Evolutionary conservation across 1,140 invertebrate species (phyloP), one percentile per base, ranked within the genome.

Genomic region (Drosophila watanabei): DNA sequence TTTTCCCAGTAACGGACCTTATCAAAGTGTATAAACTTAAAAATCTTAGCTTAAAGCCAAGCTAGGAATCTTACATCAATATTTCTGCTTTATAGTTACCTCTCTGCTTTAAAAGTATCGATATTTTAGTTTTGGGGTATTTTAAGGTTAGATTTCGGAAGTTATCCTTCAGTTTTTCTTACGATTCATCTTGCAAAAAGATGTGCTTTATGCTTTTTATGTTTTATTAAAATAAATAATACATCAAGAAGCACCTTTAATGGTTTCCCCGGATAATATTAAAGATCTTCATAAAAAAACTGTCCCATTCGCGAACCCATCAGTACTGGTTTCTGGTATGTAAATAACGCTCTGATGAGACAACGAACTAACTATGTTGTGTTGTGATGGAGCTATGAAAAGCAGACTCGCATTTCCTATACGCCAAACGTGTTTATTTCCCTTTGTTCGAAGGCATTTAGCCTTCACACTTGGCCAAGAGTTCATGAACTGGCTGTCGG

Each of bases 381-480:
- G 48, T 37, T 66, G 33, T 41, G 48, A 49, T 33, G 43, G 51
- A 54, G 24, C 69, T 71, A 59, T 72, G 41, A 72, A 72, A 48
- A 72, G 43, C 52, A 18, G 14, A 56, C 52, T 33, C 41, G 41
- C 66, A 72, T 48, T 72, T 72, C 66, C 69, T 72, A 57, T 57
- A 58, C 30, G 51, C 69, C 51, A 72, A 72, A 72, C 69, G 69
- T 71, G 65, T 72, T 72, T 71, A 68, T 70, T 73, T 73, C 33
- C 70, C 69, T 72, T 73, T 73, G 68, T 73, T 51, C 43, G 24
- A 11, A 68, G 24, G 57, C 46, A 82, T 89, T 85, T 82, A 62
- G 81, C 85, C 85, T 89, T 89, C 85, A 89, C 86, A 89, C 86
- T 65, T 90, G 85, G 80, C 85, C 85, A 71, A 89, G 78, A 89